Evolutionary conservation across 2,797 vertebrate species (phyloP).

Genomic region (Ceryle rudis): DNA sequence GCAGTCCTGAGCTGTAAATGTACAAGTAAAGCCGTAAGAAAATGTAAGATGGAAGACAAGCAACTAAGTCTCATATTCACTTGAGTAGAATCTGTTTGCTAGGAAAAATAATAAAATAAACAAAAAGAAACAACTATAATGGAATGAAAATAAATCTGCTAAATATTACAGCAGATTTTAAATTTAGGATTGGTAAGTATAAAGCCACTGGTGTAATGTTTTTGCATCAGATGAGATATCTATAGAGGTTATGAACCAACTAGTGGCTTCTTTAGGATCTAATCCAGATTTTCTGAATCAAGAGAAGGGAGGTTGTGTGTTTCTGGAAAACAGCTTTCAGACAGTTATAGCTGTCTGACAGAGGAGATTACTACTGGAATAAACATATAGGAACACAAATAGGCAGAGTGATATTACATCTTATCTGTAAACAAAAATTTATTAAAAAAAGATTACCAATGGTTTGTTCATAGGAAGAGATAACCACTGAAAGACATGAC

Average conservation of each 20-base stretch:
- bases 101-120: not conserved
- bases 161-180: not conserved
- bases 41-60: not conserved
- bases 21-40: not conserved
- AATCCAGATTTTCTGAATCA: not conserved
- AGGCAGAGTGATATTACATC: not conserved
- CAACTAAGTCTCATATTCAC: not conserved
- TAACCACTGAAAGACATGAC: conserved; percentile 80
- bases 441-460: conserved; percentile 84
- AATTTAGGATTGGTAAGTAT: not conserved
- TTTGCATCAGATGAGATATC: not conserved
- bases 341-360: not conserved
- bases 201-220: not conserved
- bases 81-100: not conserved
- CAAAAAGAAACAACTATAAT: not conserved
- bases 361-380: not conserved
- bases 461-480: conserved; percentile 85
- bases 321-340: not conserved
- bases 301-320: not conserved
- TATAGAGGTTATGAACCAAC: not conserved
- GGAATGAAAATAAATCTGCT: not conserved
- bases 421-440: not conserved
- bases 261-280: not conserved
- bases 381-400: not conserved
- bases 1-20: not conserved